Evolutionary conservation across 2,888 invertebrate species (phyloP).

Genomic region (Thera obeliscata): DNA sequence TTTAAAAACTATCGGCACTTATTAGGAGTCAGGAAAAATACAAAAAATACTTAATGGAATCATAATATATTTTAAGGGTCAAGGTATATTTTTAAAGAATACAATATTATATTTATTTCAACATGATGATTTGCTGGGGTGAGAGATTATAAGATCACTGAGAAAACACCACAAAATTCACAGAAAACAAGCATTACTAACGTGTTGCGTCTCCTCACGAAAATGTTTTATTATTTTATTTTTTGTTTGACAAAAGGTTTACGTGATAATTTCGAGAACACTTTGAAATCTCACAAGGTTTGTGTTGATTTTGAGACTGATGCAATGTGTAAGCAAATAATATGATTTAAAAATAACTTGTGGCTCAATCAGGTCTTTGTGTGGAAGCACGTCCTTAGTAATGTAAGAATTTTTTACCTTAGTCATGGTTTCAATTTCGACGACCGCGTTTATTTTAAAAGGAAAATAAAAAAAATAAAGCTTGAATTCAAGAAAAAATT

Average conservation of each 20-base stretch:
- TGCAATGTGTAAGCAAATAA: background rate
- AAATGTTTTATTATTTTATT: background rate
- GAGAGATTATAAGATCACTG: too few relatives aligned
- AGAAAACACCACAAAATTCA: slow-evolving; percentile 7
- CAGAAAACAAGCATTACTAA: background rate
- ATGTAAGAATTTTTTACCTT: background rate
- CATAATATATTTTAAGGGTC: background rate
- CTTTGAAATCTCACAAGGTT: too few relatives aligned
- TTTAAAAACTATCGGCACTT: too few relatives aligned
- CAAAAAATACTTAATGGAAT: background rate
- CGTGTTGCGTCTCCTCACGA: background rate
- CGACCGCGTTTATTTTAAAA: background rate
- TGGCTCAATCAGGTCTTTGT: slow-evolving; percentile 1
- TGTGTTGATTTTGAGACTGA: too few relatives aligned
- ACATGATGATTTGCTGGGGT: too few relatives aligned
- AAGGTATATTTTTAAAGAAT: background rate
- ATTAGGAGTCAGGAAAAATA: background rate
- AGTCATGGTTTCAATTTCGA: slow-evolving; percentile 2
- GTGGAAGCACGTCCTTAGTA: background rate
- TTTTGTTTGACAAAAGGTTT: too few relatives aligned
- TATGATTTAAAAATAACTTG: background rate
- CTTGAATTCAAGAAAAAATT: too few relatives aligned
- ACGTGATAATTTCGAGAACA: too few relatives aligned
- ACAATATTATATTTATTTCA: background rate
- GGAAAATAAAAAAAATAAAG: too few relatives aligned